phyloP scores from a whole-genome alignment of 2,888 invertebrate species.

The Aproaerema taeniolella region DNA sequence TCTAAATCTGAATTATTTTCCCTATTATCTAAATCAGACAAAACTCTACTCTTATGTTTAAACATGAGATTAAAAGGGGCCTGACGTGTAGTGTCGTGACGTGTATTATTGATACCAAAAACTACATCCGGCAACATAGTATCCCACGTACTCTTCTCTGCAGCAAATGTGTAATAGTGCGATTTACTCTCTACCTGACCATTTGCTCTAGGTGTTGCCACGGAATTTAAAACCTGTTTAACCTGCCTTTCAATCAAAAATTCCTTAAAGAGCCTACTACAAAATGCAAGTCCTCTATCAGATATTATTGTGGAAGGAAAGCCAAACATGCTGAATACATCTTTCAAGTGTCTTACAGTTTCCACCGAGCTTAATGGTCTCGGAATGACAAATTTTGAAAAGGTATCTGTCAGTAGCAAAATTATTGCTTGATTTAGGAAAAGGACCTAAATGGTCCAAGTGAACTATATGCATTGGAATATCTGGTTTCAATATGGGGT shows the following conservation, averaged over 20 bases:
- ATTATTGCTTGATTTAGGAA: slow-evolving; percentile 18
- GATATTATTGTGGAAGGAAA: slow-evolving; percentile 13
- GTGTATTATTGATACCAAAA: slow-evolving; percentile 21
- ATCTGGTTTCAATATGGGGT: slow-evolving; percentile 21
- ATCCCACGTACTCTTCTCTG: slow-evolving; percentile 17
- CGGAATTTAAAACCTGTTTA: too few relatives aligned
- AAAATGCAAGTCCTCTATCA: too few relatives aligned
- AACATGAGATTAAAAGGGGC: slow-evolving; percentile 19
- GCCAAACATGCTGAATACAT: slow-evolving; percentile 17
- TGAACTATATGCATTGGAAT: slow-evolving; percentile 23
- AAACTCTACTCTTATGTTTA: slow-evolving; percentile 1
- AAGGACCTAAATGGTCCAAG: slow-evolving; percentile 25
- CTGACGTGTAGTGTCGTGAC: slow-evolving; percentile 9
- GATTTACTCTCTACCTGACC: slow-evolving; percentile 12
- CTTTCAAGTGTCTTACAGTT: slow-evolving; percentile 14
- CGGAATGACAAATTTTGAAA: slow-evolving; percentile 21
- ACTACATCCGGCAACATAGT: slow-evolving; percentile 13
- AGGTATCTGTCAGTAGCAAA: slow-evolving; percentile 19
- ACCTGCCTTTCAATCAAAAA: too few relatives aligned
- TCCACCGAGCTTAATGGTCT: slow-evolving; percentile 15
- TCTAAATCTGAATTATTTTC: too few relatives aligned
- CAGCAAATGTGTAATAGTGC: slow-evolving; percentile 14
- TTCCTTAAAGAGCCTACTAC: slow-evolving; percentile 15
- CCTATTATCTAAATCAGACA: too few relatives aligned
- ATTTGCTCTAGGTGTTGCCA: too few relatives aligned